These are phyloP conservation scores for Drosophila kepulauana DNA, from an alignment of 1,140 invertebrate genomes.

Conservation along the genomic window DNA sequence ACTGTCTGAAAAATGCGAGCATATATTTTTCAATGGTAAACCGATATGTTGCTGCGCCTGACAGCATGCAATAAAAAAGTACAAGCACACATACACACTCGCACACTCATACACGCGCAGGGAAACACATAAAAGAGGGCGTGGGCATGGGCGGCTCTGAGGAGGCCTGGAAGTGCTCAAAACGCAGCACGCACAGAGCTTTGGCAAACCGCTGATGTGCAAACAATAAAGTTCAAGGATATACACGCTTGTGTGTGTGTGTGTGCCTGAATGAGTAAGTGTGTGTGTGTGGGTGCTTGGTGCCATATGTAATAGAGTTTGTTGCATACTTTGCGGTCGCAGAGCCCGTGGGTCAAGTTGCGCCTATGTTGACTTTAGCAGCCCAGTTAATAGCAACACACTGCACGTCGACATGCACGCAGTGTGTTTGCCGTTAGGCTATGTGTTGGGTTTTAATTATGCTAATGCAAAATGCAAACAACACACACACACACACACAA, in stretches of 20 bases:
- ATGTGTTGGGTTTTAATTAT: constrained; percentile 79
- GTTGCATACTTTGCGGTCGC: constrained; percentile 67
- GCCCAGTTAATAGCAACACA: constrained; percentile 60
- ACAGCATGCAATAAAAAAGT: constrained; percentile 74
- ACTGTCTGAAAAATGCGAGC: constrained; percentile 75
- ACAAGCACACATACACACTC: constrained; percentile 35
- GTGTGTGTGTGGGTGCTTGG: constrained; percentile 10
- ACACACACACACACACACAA: constrained; percentile 11
- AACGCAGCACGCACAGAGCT: constrained; percentile 60
- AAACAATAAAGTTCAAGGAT: constrained; percentile 85
- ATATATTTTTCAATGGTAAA: constrained; percentile 76
- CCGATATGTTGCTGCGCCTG: constrained; percentile 77
- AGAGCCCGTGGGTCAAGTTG: constrained; percentile 65
- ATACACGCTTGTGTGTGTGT: constrained; percentile 24
- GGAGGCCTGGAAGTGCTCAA: constrained; percentile 55
- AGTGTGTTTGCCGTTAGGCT: constrained; percentile 41
- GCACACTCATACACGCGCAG: constrained; percentile 8
- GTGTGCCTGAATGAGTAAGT: background rate
- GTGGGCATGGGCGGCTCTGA: constrained; percentile 41
- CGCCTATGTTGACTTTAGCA: constrained; percentile 62
- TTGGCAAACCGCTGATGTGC: constrained; percentile 76
- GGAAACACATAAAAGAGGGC: constrained; percentile 32
- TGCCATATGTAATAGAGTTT: constrained; percentile 63
- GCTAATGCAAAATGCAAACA: constrained; percentile 72
- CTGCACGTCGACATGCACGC: background rate